phyloP scores from a whole-genome alignment of 2,888 invertebrate genomes.

The Taphrorychus bicolor region DNA sequence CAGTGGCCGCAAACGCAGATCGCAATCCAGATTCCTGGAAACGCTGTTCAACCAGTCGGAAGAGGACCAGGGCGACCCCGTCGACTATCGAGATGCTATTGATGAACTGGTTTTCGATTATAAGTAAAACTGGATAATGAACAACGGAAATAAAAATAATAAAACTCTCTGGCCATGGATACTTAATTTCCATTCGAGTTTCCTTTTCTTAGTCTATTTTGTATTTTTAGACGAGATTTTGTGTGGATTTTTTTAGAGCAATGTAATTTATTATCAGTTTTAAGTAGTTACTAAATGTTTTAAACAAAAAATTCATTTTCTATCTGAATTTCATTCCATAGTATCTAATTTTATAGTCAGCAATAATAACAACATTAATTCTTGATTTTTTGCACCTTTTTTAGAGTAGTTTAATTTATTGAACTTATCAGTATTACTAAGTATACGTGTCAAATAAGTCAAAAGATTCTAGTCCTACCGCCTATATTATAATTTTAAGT shows the following conservation, averaged over 20 bases:
- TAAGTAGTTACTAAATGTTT: too few species aligned
- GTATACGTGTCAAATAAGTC: constrained; percentile 25
- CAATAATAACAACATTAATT: too few species aligned
- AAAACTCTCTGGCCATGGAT: constrained; percentile 8
- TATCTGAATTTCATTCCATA: too few species aligned
- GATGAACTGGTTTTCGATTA: constrained; percentile 35
- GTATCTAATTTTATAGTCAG: too few species aligned
- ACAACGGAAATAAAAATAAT: not conserved
- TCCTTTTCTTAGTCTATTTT: not conserved
- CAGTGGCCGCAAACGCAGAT: constrained; percentile 48
- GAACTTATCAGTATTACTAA: constrained; percentile 35
- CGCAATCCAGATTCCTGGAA: constrained; percentile 46
- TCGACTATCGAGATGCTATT: constrained; percentile 30
- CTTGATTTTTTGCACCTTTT: too few species aligned
- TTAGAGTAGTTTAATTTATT: not conserved
- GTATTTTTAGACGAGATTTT: not conserved
- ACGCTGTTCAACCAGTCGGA: constrained; percentile 49
- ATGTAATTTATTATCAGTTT: not conserved
- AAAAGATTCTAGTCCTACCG: constrained; percentile 23
- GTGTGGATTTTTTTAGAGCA: not conserved
- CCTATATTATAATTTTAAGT: constrained; percentile 22
- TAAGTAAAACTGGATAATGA: constrained; percentile 31
- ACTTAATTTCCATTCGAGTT: constrained; percentile 2
- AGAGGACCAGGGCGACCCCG: constrained; percentile 45
- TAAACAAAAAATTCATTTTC: too few species aligned